phyloP scores from a whole-genome alignment of 2,113 vertebrate genomes.

The Barnardius zonarius region DNA sequence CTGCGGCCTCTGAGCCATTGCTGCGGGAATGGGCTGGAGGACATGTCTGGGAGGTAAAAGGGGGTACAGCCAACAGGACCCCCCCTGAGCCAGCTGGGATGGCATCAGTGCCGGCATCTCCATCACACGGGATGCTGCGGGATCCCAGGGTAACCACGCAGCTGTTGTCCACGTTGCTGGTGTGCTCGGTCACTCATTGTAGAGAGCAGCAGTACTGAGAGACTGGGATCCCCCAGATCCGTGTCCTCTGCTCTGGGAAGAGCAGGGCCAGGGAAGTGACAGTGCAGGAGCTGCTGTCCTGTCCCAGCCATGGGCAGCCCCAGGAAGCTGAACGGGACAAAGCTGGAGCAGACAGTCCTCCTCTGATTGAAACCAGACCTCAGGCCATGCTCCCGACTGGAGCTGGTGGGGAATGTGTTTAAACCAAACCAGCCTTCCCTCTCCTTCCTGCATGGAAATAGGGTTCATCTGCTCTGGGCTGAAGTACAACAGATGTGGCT shows the following conservation, averaged over 20 bases:
- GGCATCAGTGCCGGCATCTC: neutral
- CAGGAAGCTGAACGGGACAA: neutral
- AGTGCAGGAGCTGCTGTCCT: neutral
- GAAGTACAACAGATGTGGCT: neutral
- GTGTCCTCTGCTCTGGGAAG: neutral
- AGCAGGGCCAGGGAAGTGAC: neutral
- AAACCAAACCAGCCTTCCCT: neutral
- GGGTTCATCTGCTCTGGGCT: neutral
- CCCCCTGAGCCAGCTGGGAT: neutral
- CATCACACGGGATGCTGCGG: accelerated
- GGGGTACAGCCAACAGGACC: neutral
- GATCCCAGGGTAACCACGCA: accelerated
- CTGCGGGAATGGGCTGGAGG: neutral
- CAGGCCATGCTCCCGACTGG: neutral
- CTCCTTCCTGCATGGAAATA: neutral
- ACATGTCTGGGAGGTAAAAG: neutral
- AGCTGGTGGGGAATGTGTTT: neutral
- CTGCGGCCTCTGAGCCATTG: neutral
- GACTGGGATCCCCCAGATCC: neutral
- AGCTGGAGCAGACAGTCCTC: neutral
- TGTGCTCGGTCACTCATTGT: accelerated
- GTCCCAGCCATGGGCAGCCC: neutral
- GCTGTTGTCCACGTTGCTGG: accelerated
- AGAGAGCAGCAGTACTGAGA: accelerated
- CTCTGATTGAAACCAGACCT: neutral